Evolutionary conservation across 2,888 invertebrate genomes (phyloP).

Genomic region (Drosophila prolongata): DNA sequence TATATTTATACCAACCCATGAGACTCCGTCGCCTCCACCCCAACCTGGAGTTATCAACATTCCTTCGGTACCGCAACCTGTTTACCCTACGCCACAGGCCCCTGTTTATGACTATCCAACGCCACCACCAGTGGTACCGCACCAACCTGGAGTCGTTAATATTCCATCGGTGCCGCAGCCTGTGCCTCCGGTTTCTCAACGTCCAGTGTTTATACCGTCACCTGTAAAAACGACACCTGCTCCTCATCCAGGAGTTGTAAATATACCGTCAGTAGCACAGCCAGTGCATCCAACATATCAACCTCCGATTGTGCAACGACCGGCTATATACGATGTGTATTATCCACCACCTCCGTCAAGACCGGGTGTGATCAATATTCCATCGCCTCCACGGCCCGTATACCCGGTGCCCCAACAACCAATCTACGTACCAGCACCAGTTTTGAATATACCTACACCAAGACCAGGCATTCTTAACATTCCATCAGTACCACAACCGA

Average conservation of each 20-base stretch:
- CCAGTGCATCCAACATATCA: conserved; percentile 27
- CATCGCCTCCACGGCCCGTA: conserved; percentile 25
- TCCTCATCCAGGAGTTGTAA: conserved; percentile 32
- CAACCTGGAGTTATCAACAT: conserved; percentile 48
- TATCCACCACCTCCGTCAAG: conserved; percentile 35
- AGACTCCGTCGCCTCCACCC: conserved; percentile 20
- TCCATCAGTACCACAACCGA: conserved; percentile 48
- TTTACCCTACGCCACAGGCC: conserved; percentile 17
- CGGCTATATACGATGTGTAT: conserved; percentile 34
- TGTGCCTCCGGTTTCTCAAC: conserved; percentile 18
- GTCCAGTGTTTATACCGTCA: conserved; percentile 39
- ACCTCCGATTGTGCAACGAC: conserved; percentile 25
- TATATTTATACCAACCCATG: conserved; percentile 54
- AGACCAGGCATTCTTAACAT: conserved; percentile 47
- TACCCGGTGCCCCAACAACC: conserved; percentile 35
- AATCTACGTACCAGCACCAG: conserved; percentile 36
- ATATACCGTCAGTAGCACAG: conserved; percentile 38
- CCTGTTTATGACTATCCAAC: conserved; percentile 30
- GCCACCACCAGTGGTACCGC: conserved; percentile 4
- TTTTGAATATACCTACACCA: conserved; percentile 16
- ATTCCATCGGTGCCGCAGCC: conserved; percentile 37
- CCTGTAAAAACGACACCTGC: conserved; percentile 19
- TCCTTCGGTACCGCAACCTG: conserved; percentile 35
- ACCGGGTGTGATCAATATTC: conserved; percentile 40
- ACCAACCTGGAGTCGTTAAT: conserved; percentile 34